A percentile compares a stretch with the other conserved stretches of the same genome.
phyloP scores from a whole-genome alignment of 2,797 vertebrate species.

The Dicrostonyx torquatus region DNA sequence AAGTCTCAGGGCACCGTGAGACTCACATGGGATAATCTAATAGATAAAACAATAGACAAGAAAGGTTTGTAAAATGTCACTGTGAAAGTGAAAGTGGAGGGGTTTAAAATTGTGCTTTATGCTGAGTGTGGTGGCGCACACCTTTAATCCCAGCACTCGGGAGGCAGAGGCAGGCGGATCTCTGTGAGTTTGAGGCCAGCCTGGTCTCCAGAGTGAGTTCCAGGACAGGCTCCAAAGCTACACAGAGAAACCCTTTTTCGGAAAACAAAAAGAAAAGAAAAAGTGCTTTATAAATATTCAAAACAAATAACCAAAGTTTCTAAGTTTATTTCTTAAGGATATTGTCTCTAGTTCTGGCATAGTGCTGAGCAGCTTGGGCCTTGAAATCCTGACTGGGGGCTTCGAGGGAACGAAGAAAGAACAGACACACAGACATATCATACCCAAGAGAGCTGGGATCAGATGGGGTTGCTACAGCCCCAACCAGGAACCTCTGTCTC shows the following conservation, averaged over 20 bases:
- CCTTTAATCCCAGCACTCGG: too few species aligned
- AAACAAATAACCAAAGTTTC: not conserved
- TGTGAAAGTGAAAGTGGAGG: not conserved
- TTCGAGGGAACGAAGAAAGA: not conserved
- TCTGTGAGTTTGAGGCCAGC: too few species aligned
- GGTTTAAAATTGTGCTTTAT: not conserved
- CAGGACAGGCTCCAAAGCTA: too few species aligned
- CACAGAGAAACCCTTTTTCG: too few species aligned
- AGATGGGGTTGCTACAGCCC: not conserved
- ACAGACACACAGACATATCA: not conserved
- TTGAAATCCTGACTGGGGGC: not conserved
- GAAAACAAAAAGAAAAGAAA: not conserved
- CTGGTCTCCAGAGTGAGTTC: too few species aligned
- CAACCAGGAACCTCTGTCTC: too few species aligned
- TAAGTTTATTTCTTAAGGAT: not conserved
- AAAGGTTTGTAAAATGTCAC: not conserved
- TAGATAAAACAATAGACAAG: not conserved
- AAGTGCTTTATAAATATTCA: constrained; percentile 10
- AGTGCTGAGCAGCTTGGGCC: not conserved
- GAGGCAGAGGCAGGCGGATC: too few species aligned
- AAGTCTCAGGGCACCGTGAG: not conserved
- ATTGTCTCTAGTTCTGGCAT: not conserved
- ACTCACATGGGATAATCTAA: not conserved
- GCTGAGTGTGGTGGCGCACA: too few species aligned
- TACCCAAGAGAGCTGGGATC: not conserved